Base-by-base conservation (phyloP, 2,113 vertebrate genomes). In the Coptodon bakossiorum region DNA sequence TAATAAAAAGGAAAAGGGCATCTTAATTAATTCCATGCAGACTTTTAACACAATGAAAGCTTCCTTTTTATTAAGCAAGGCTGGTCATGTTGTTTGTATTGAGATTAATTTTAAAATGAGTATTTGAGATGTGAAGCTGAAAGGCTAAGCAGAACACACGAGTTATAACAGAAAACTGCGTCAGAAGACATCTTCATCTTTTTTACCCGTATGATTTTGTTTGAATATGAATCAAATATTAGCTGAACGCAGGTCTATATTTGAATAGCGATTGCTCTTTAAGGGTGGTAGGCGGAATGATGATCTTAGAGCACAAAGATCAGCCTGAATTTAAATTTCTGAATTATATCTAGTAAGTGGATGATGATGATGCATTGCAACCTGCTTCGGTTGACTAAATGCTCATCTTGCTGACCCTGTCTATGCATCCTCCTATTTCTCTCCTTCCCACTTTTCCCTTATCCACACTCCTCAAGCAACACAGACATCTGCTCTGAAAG, bases 401-500 rank as follows among this genome's bases (percentile, higher is more conserved):
- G 95, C 95, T 95, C 95, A 95, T 95, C 92, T 56, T 5, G 68
- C 50, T 80, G 68, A 89, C 95, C 95, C 89, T 90, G 95, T 96
- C 89, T 92, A 91, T 94, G 48, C 84, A 66, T 81, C 94, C 87
- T 87, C 88, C 87, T 89, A 83, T 90, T 79, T 45, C 87, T 91
- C 22, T 82, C 91, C 83, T 27, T 80, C 94, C 91, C 82, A 76
- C 87, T 92, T 86, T 91, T 83, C 81, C 91, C 88, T 31, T 50
- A 40, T 57, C 94, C 91, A 48, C 85, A 59, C 82, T 90, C 91
- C 89, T 90, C 12, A 63, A 86, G 92, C 94, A 96, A 93, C 95
- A 95, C 97, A 97, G 97, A 96, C 97, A 97, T 97, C 97, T 97
- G 88, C 93, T 94, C 95, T 95, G 94, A 97, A 95, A 94, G 94